Evolutionary conservation across 2,113 vertebrate species (phyloP), one percentile per base, ranked within the genome.

Genomic region (Dendrocopos noguchii): DNA sequence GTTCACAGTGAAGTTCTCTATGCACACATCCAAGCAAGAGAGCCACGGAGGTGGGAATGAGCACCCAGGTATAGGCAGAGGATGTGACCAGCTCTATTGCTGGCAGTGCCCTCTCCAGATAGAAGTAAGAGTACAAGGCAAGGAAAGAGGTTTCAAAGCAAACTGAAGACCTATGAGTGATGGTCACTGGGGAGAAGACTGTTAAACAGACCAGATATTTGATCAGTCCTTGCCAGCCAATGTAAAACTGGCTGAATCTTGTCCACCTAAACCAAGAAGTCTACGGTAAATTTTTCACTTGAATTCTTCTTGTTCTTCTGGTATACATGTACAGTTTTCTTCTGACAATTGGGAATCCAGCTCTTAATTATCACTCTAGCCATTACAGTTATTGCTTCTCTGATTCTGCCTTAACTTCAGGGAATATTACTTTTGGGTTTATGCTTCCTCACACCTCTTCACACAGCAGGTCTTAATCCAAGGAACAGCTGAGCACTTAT

Each of bases 361-460:
- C 53, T 83, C 91, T 70, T 73, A 52, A 94, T 95, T 90, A 88
- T 50, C 73, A 94, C 91, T 94, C 76, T 31, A 92, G 73, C 79
- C 80, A 65, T 50, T 70, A 68, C 66, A 67, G 53, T 0, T 64
- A 28, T 60, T 88, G 91, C 82, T 88, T 34, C 79, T 88, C 79
- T 70, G 15, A 53, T 84, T 76, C 56, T 71, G 56, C 61, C 71
- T 92, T 68, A 22, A n/a, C 76, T 87, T 61, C 8, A 77, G 84
- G 83, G 81, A 88, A 42, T 19, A 59, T 85, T 75, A 39, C 31
- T 78, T 16, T 33, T 34, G 39, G 25, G 18, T 75, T 91, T 80
- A 90, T 73, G 60, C 60, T 71, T 80, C 56, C 55, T 50, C 34
- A 73, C 34, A 55, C 57, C 33, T 79, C 47, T 42, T 71, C 42